These are phyloP conservation scores for Lampris megalopsis DNA, from an alignment of 2,113 vertebrate species.

Conservation along the genomic window DNA sequence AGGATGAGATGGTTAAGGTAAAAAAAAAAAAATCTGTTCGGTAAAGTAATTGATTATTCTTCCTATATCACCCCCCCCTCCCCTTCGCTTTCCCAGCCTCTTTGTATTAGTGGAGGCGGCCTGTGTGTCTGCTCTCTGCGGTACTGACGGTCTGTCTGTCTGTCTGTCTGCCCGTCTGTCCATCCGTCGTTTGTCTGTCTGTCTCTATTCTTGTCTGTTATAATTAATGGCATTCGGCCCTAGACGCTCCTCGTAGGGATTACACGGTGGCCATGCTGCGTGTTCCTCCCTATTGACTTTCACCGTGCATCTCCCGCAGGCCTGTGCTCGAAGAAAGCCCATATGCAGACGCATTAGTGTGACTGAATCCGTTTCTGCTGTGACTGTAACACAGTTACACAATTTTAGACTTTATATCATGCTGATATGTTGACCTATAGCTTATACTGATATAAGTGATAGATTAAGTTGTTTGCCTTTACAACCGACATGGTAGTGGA, in stretches of 20 bases:
- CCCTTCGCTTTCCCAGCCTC: slow-evolving; percentile 38
- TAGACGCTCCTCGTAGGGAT: slow-evolving; percentile 67
- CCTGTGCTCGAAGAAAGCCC: slow-evolving; percentile 24
- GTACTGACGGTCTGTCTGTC: slow-evolving; percentile 67
- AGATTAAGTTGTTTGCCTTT: too few relatives aligned
- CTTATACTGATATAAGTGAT: too few relatives aligned
- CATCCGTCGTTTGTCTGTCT: slow-evolving; percentile 43
- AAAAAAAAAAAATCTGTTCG: slow-evolving; percentile 11
- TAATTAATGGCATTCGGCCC: slow-evolving; percentile 73
- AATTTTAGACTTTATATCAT: too few relatives aligned
- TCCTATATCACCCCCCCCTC: slow-evolving; percentile 60
- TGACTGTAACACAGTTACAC: too few relatives aligned
- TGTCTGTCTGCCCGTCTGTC: slow-evolving; percentile 51
- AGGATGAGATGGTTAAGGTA: not conserved
- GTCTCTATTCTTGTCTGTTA: slow-evolving; percentile 62
- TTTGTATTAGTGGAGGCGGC: slow-evolving; percentile 75
- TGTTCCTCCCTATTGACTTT: slow-evolving; percentile 62
- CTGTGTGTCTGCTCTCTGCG: slow-evolving; percentile 75
- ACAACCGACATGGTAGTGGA: too few relatives aligned
- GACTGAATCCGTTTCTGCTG: not conserved
- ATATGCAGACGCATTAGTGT: not conserved
- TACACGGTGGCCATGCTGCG: slow-evolving; percentile 53
- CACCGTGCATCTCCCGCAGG: slow-evolving; percentile 52
- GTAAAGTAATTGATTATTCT: slow-evolving; percentile 27
- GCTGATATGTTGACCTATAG: too few relatives aligned